Evolutionary conservation across 2,888 invertebrate genomes (phyloP), one percentile per base, ranked within the genome.

Genomic region (Lissocephala sabroskyi): DNA sequence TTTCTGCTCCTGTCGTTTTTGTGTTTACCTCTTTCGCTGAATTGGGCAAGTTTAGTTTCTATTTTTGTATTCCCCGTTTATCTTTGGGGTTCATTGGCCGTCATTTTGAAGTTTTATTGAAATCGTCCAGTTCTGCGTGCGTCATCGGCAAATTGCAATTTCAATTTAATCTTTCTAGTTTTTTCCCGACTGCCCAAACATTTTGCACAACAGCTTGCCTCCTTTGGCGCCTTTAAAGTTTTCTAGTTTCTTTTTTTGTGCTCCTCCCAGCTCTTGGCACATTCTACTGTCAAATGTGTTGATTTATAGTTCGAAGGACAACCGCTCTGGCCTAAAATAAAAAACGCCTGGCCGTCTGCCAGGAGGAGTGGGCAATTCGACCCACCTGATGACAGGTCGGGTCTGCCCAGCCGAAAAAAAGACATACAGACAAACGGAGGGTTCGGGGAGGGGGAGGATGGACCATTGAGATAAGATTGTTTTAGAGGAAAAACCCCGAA

Each of bases 211-310:
- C n/a, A n/a, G n/a, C n/a, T n/a, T n/a, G n/a, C n/a, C n/a, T n/a
- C n/a, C n/a, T n/a, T n/a, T n/a, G n/a, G n/a, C n/a, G n/a, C n/a
- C n/a, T n/a, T n/a, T n/a, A n/a, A n/a, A n/a, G n/a, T n/a, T 61
- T 67, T 50, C 26, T 28, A 10, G 7, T 17, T 36, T 45, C 37
- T 45, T 36, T 37, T 28, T 23, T 35, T 11, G 30, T 10, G n/a
- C 52, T 52, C 51, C 58, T 56, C 7, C 7, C 58, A 55, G 52
- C 61, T 63, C 60, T 70, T 62, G 58, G 66, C 63, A 66, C 66
- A 62, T 66, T 65, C 61, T 63, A 54, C 70, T 57, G 58, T 59
- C 58, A 59, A 66, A 66, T 61, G 61, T 70, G 61, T 66, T 66
- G 66, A 66, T 70, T 66, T 66, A 63, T 70, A 63, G 58, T 55